phyloP scores from a whole-genome alignment of 37 sponge, comb jelly and placozoan species.

The Aplysina aerophoba region DNA sequence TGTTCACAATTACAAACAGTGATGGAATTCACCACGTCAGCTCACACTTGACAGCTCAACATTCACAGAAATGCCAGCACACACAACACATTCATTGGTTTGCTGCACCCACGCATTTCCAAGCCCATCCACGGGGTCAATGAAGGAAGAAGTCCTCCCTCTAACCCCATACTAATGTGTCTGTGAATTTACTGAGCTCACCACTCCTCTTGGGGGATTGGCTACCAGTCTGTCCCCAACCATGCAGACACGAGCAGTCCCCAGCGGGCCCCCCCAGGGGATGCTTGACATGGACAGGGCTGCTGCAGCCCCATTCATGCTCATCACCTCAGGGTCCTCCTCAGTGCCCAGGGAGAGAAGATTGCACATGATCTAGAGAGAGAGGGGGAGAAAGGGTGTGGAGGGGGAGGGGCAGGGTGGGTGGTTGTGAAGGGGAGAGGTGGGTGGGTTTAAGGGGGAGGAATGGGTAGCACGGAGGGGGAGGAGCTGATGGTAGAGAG shows the following conservation, averaged over 20 bases:
- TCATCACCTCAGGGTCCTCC: slow-evolving; percentile 63
- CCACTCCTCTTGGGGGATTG: slow-evolving; percentile 57
- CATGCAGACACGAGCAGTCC: slow-evolving; percentile 71
- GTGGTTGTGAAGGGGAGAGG: background rate
- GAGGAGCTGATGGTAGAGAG: background rate
- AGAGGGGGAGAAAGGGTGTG: background rate
- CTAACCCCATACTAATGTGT: background rate
- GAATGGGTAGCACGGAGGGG: background rate
- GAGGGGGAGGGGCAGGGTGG: background rate
- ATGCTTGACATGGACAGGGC: slow-evolving; percentile 75
- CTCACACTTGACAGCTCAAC: too few species aligned
- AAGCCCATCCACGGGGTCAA: too few species aligned
- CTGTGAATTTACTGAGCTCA: too few species aligned
- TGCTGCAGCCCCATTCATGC: slow-evolving; percentile 84
- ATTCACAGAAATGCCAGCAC: too few species aligned
- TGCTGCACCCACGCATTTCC: too few species aligned
- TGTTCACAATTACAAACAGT: too few species aligned
- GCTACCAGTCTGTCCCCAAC: slow-evolving; percentile 41
- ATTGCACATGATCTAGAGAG: slow-evolving; percentile 61
- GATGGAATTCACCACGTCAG: too few species aligned
- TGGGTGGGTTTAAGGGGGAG: background rate
- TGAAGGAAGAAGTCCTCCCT: too few species aligned
- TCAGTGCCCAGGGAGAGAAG: slow-evolving; percentile 61
- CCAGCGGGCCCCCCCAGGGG: slow-evolving; percentile 78
- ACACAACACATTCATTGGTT: too few species aligned